These are phyloP conservation scores for Cataglyphis altisquamis DNA, from an alignment of 2,888 invertebrate species.

Conservation along the genomic window DNA sequence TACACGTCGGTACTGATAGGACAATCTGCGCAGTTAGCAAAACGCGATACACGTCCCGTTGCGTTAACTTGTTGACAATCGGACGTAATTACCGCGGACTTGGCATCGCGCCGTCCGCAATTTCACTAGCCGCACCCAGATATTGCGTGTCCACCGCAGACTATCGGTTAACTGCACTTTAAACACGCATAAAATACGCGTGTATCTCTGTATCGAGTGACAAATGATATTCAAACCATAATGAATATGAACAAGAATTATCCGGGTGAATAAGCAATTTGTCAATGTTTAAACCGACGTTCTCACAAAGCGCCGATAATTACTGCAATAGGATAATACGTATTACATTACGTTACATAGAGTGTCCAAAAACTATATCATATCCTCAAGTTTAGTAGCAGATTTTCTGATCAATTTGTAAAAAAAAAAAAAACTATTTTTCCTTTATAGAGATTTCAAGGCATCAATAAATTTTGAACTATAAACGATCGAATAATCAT, in stretches of 20 bases:
- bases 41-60: constrained; percentile 38
- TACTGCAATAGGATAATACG: constrained; percentile 49
- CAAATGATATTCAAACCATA: constrained; percentile 56
- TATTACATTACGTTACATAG: background rate
- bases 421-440: background rate
- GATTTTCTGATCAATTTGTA: background rate
- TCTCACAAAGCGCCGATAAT: constrained; percentile 64
- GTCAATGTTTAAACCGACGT: constrained; percentile 57
- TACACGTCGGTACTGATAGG: constrained; percentile 39
- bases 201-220: constrained; percentile 22
- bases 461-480: background rate
- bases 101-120: constrained; percentile 19
- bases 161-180: constrained; percentile 45
- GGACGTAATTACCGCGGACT: constrained; percentile 58
- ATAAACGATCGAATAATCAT: background rate
- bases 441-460: background rate
- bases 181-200: constrained; percentile 41
- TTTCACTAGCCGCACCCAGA: constrained; percentile 56
- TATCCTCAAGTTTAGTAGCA: background rate
- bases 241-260: constrained; percentile 67
- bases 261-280: constrained; percentile 61
- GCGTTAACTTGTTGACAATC: constrained; percentile 56
- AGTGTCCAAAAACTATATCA: constrained; percentile 6
- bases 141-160: constrained; percentile 51
- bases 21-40: constrained; percentile 48